A percentile compares a stretch with the other conserved stretches of the same genome.
phyloP scores from a whole-genome alignment of 2,113 vertebrate genomes.

The Stomatorhinus ivindoensis region DNA sequence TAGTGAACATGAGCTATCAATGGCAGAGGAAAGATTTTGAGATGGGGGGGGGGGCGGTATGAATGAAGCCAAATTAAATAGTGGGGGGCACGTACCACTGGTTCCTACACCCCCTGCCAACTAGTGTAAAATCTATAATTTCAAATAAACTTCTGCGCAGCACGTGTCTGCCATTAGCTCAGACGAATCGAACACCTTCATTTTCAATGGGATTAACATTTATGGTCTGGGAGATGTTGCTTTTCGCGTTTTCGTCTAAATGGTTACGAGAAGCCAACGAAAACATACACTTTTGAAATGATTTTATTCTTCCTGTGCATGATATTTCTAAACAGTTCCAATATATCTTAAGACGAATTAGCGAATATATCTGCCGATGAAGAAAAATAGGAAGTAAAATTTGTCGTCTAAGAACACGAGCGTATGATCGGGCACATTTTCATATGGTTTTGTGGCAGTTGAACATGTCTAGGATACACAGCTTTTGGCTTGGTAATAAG shows the following conservation, averaged over 20 bases:
- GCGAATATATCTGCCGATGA: not conserved
- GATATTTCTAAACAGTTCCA: not conserved
- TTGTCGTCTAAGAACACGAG: not conserved
- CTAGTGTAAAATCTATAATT: not conserved
- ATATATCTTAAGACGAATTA: not conserved
- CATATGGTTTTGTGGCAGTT: not conserved
- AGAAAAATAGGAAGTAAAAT: not conserved
- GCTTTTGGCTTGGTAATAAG: not conserved
- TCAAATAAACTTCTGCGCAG: not conserved
- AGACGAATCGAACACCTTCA: not conserved
- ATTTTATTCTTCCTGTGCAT: not conserved
- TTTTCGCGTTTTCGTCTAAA: not conserved
- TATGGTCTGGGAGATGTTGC: not conserved
- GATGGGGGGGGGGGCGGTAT: not conserved
- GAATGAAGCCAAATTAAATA: not conserved
- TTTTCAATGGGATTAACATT: not conserved
- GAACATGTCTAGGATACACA: not conserved
- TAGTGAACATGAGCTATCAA: not conserved
- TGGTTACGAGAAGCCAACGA: not conserved
- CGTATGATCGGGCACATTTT: not conserved
- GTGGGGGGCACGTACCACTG: too few species aligned
- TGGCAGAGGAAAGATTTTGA: not conserved
- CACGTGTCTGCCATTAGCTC: not conserved
- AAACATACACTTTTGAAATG: not conserved
- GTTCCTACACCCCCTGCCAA: not conserved